These are phyloP conservation scores for Crotalus helleri DNA, from an alignment of 2,113 vertebrate genomes.

Conservation along the genomic window DNA sequence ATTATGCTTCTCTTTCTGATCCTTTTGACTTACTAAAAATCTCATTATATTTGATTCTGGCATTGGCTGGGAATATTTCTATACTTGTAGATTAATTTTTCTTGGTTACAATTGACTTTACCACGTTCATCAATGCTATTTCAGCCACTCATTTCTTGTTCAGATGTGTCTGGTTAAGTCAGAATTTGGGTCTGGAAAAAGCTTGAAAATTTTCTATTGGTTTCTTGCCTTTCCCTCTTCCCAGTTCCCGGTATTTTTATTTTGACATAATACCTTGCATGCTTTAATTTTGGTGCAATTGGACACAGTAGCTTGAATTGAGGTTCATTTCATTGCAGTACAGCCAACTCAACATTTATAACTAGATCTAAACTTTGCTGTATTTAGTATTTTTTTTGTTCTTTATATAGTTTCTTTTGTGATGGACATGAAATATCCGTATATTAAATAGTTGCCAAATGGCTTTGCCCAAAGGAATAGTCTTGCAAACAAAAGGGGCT, in stretches of 20 bases:
- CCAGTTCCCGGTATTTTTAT: background rate
- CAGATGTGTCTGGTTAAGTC: background rate
- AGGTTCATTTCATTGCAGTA: background rate
- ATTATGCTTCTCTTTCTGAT: background rate
- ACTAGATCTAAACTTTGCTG: background rate
- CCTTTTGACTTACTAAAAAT: background rate
- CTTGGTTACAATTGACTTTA: background rate
- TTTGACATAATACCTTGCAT: background rate
- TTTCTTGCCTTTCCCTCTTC: too few species aligned
- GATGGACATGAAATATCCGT: constrained; percentile 21
- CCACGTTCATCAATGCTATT: background rate
- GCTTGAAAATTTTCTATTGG: background rate
- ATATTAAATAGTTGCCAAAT: constrained; percentile 30
- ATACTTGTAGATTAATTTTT: background rate
- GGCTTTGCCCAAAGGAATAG: constrained; percentile 21
- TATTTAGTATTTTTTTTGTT: background rate
- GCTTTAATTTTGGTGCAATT: background rate
- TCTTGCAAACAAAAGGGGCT: constrained; percentile 37
- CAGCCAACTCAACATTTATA: background rate
- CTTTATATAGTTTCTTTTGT: constrained; percentile 29
- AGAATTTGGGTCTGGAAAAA: background rate
- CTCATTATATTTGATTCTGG: background rate
- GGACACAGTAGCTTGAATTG: background rate
- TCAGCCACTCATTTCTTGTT: background rate
- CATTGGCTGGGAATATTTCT: background rate